Evolutionary conservation across 2,797 vertebrate genomes (phyloP).

Genomic region (Hoplostethus atlanticus): DNA sequence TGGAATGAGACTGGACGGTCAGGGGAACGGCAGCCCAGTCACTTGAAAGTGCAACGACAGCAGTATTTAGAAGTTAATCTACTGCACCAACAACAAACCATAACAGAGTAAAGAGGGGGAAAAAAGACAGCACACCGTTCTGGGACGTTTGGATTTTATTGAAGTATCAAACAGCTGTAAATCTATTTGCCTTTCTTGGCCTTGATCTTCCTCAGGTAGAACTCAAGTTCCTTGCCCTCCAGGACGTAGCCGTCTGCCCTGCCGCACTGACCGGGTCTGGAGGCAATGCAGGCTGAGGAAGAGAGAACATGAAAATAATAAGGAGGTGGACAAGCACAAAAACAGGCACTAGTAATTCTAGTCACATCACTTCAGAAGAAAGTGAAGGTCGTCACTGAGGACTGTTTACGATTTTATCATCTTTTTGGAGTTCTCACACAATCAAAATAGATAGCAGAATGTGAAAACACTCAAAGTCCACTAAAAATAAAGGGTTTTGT

Average conservation of each 20-base stretch:
- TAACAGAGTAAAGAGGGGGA: no score
- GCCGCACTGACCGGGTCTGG: slow-evolving; percentile 96
- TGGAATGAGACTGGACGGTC: slow-evolving; percentile 24
- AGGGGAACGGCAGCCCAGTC: slow-evolving; percentile 13
- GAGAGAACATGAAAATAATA: background rate
- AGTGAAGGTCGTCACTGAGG: no score
- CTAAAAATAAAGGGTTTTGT: no score
- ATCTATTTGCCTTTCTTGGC: slow-evolving; percentile 99
- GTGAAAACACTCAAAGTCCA: no score
- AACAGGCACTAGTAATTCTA: background rate
- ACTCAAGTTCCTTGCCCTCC: slow-evolving; percentile 98
- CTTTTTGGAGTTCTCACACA: no score
- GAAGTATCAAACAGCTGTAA: slow-evolving; percentile 81
- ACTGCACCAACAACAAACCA: background rate
- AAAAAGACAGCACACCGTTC: slow-evolving; percentile 15
- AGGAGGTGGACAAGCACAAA: background rate
- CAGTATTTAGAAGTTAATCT: no score
- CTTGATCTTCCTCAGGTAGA: slow-evolving; percentile 99
- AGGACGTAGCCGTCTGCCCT: slow-evolving; percentile 95
- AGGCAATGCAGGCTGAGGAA: slow-evolving; percentile 93
- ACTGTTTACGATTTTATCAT: no score
- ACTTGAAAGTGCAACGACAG: background rate
- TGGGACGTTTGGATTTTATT: slow-evolving; percentile 79
- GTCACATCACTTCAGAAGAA: no score
- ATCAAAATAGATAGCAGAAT: no score